Conservation (phyloP, 2,113 vertebrate species). For the Maccullochella peelii region DNA sequence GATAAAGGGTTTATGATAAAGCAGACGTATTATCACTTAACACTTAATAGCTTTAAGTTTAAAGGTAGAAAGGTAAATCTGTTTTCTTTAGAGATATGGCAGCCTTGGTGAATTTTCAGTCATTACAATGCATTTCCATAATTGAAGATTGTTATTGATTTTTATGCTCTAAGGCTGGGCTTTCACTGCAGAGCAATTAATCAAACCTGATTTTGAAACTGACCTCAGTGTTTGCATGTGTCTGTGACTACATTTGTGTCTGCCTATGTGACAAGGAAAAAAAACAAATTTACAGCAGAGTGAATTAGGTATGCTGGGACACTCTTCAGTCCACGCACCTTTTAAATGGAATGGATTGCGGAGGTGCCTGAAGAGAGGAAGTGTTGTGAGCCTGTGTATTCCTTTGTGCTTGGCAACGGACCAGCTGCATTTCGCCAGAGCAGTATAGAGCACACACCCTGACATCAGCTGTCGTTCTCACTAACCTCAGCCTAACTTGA, state of each 20-base stretch:
- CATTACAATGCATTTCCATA: conserved; percentile 51
- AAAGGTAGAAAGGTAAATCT: neutral
- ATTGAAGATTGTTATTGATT: conserved; percentile 68
- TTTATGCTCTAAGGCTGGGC: conserved; percentile 35
- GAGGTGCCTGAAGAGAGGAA: conserved; percentile 68
- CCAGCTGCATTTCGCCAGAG: conserved; percentile 74
- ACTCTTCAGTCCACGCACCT: conserved; percentile 42
- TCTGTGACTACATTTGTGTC: conserved; percentile 13
- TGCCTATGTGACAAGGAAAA: conserved; percentile 1
- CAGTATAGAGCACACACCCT: conserved; percentile 70
- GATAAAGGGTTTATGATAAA: conserved; percentile 5
- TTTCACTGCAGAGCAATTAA: conserved; percentile 52
- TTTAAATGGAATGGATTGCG: conserved; percentile 67
- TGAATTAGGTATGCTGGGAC: conserved; percentile 40
- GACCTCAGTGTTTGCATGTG: conserved; percentile 15
- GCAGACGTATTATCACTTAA: conserved; percentile 13
- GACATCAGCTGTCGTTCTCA: conserved; percentile 82
- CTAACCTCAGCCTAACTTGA: conserved; percentile 60
- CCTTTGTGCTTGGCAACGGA: conserved; percentile 78
- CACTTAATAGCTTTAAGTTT: conserved; percentile 2
- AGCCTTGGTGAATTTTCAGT: conserved; percentile 49
- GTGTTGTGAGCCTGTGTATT: conserved; percentile 76
- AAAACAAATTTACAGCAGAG: conserved; percentile 9
- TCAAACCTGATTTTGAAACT: conserved; percentile 40
- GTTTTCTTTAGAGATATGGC: conserved; percentile 19